These are phyloP conservation scores for Platycercus adscitus DNA, from an alignment of 2,113 vertebrate genomes.

Conservation along the genomic window DNA sequence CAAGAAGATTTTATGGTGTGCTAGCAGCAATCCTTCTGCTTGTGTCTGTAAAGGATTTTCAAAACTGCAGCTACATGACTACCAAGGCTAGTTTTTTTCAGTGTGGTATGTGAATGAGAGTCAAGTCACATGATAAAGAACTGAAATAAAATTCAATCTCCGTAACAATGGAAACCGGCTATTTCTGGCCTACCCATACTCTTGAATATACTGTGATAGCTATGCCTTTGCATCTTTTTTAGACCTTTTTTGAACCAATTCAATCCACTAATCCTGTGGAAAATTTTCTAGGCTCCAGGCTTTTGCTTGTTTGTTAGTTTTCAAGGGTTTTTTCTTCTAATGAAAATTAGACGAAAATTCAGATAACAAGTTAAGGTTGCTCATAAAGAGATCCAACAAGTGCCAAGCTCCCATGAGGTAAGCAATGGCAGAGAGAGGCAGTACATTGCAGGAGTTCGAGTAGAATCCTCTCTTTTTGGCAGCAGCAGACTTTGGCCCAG, in stretches of 20 bases:
- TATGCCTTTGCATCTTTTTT: background rate
- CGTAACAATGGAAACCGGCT: background rate
- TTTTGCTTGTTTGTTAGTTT: background rate
- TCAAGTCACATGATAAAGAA: background rate
- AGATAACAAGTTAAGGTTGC: background rate
- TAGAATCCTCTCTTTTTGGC: background rate
- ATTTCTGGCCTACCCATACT: background rate
- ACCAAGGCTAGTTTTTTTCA: background rate
- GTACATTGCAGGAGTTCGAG: background rate
- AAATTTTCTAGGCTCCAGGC: background rate
- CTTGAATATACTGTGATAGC: background rate
- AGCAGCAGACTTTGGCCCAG: background rate
- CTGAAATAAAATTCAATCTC: background rate
- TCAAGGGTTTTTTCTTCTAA: background rate
- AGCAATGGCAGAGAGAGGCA: background rate
- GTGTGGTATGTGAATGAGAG: background rate
- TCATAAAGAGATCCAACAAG: background rate
- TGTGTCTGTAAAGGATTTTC: background rate
- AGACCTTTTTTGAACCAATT: background rate
- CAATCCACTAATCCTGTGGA: background rate
- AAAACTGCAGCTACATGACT: accelerated
- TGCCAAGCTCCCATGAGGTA: background rate
- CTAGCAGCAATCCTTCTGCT: background rate
- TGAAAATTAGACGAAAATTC: background rate
- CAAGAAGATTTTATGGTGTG: background rate